These are phyloP conservation scores for Petrocephalus schoutedeni DNA, from an alignment of 2,797 vertebrate species.

Conservation along the genomic window DNA sequence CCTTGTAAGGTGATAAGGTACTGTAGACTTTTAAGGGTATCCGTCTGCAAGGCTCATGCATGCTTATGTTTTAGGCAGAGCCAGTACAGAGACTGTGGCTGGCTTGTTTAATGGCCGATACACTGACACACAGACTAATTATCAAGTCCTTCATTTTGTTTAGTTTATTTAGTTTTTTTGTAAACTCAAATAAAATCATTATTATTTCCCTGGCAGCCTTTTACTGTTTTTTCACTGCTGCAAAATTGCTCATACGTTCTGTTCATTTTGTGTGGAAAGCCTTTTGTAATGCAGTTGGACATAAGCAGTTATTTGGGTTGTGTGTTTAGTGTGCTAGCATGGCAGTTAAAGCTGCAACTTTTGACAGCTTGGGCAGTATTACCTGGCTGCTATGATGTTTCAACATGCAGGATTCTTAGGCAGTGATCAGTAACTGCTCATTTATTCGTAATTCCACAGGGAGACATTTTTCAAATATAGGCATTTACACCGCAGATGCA, in stretches of 20 bases:
- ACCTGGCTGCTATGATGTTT: not conserved
- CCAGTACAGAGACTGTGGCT: not conserved
- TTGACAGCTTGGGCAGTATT: not conserved
- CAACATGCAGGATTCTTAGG: not conserved
- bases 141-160: not conserved
- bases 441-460: not conserved
- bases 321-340: not conserved
- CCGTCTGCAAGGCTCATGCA: not conserved
- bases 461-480: not conserved
- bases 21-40: not conserved
- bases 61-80: not conserved
- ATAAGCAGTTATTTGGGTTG: not conserved
- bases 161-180: not conserved
- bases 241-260: not conserved
- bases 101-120: not conserved
- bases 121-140: not conserved
- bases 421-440: not conserved
- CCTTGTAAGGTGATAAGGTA: not conserved
- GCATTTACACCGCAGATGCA: not conserved
- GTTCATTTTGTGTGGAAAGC: not conserved
- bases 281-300: not conserved
- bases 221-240: not conserved
- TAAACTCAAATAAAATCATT: not conserved
- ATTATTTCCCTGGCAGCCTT: not conserved
- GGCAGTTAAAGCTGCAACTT: not conserved